A percentile compares a stretch with the other conserved stretches of the same genome.
phyloP scores from a whole-genome alignment of 2,888 invertebrate species.

The Lymantria monacha region DNA sequence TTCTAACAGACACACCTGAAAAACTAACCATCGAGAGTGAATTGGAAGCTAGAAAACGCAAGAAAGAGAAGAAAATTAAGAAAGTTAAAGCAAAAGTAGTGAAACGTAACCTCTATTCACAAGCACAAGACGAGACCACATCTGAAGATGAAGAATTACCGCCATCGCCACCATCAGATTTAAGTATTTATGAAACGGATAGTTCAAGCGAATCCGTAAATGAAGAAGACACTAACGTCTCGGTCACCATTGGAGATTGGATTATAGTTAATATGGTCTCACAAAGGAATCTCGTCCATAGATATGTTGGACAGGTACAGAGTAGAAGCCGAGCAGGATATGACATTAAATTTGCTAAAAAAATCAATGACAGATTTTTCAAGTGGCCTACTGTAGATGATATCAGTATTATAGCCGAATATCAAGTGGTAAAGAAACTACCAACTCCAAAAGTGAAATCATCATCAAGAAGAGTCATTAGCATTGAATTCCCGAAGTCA shows the following conservation, averaged over 20 bases:
- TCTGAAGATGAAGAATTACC: conserved; percentile 14
- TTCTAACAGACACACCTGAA: neutral
- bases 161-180: conserved; percentile 5
- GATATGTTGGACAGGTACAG: no score
- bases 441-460: no score
- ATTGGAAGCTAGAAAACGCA: conserved; percentile 5
- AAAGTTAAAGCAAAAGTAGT: conserved; percentile 11
- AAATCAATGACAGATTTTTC: no score
- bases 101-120: conserved; percentile 10
- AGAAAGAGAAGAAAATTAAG: conserved; percentile 7
- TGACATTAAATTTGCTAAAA: no score
- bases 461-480: no score
- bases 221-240: neutral
- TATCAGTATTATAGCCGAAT: no score
- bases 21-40: conserved; percentile 1
- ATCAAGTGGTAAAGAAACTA: no score
- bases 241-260: neutral
- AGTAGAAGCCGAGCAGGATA: no score
- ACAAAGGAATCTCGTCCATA: no score
- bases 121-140: conserved; percentile 10
- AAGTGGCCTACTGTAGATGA: no score
- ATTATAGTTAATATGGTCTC: neutral
- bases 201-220: neutral
- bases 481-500: no score
- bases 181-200: neutral